Base-by-base conservation (phyloP, 2,888 invertebrate species). In the Nemotelus pantherinus region DNA sequence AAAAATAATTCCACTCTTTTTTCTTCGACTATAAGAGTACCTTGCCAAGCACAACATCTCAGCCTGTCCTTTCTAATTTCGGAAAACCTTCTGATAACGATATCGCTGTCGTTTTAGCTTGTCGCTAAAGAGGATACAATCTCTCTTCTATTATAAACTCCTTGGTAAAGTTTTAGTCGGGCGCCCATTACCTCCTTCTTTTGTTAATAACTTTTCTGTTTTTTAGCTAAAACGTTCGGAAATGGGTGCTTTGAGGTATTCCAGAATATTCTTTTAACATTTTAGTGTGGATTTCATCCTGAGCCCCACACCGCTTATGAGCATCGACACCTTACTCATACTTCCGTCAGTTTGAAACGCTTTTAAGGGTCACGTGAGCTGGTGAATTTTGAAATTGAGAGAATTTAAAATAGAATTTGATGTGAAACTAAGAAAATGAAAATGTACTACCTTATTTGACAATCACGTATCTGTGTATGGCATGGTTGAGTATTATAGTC, bases 61-160 rank as follows among this genome's bases (percentile, higher is more conserved):
- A 64, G 57, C 57, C 76, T 78, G 78, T 78, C 78, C 78, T 70
- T 76, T 76, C 78, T 78, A 76, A 78, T 78, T 78, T 78, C 39
- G 25, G 43, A 68, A 41, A 68, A 53, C 68, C 68, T 71, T 71
- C 57, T 55, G 55, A 55, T 71, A 71, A 71, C 71, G 55, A 43
- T 71, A 71, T 71, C 71, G 63, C 4, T 10, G 55, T 65, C 45
- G 65, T 65, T 65, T 45, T 39, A 45, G 65, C 55, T 43, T 71
- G 5, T 41, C 10, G 7, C 44, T 9, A 57, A 71, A 44, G 57
- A 50, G 53, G 25, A n/a, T 48, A 44, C 48, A 44, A 71, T 25
- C 58, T 77, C 64, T n/a, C 76, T 10, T 53, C 53, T 76, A 55
- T 55, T 71, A 79, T 72, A 50, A 41, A 71, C 44, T 55, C 10